A percentile compares a stretch with the other conserved stretches of the same genome.
These are phyloP conservation scores for Eulimnadia texana DNA, from an alignment of 1,140 invertebrate species.

Conservation along the genomic window DNA sequence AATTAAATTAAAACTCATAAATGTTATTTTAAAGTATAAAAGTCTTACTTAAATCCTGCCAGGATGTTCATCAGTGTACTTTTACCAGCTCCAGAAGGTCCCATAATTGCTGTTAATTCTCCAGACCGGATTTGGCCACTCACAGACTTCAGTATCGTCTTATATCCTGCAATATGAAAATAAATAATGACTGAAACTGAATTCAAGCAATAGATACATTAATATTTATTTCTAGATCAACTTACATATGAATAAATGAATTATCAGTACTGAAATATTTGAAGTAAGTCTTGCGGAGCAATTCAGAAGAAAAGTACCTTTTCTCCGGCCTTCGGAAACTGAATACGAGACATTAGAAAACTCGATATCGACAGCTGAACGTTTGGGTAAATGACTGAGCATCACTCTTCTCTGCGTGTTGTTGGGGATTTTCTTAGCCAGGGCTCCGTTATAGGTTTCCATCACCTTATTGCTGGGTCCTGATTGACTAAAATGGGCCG, in stretches of 20 bases:
- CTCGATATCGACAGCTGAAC: constrained; percentile 72
- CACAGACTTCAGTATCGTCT: constrained; percentile 52
- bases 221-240: no score
- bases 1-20: no score
- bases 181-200: background rate
- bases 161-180: constrained; percentile 23
- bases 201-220: background rate
- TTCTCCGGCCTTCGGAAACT: constrained; percentile 61
- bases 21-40: background rate
- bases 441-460: background rate
- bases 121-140: constrained; percentile 57
- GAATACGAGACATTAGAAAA: constrained; percentile 71
- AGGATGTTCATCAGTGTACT: constrained; percentile 70
- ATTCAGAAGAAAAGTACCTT: constrained; percentile 34
- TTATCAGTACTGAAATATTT: no score
- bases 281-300: no score
- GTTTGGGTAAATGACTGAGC: constrained; percentile 58
- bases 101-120: constrained; percentile 66
- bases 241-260: no score
- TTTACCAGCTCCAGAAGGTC: constrained; percentile 76
- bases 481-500: background rate
- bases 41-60: constrained; percentile 69
- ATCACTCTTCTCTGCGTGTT: constrained; percentile 23
- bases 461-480: background rate
- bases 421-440: constrained; percentile 15